A percentile compares a stretch with the other conserved stretches of the same genome.
These are phyloP conservation scores for Syrphus vitripennis DNA, from an alignment of 2,888 invertebrate genomes.

Conservation along the genomic window DNA sequence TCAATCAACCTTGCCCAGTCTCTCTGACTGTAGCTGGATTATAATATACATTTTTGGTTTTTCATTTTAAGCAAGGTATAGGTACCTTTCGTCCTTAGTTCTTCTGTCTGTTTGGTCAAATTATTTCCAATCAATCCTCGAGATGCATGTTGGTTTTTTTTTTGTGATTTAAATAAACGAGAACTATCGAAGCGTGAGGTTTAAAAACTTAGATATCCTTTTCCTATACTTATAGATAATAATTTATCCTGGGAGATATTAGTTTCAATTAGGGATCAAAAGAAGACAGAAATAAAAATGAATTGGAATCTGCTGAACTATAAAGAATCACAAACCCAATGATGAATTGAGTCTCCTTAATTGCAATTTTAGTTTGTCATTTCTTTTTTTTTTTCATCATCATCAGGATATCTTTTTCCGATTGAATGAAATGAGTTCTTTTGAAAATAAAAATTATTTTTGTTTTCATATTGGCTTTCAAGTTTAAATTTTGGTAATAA, in stretches of 20 bases:
- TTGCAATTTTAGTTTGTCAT: slow-evolving; percentile 44
- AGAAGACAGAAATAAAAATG: background rate
- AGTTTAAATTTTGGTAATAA: background rate
- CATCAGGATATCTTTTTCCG: background rate
- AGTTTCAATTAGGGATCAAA: slow-evolving; percentile 1
- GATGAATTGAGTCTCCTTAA: slow-evolving; percentile 53
- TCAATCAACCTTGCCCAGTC: slow-evolving; percentile 47
- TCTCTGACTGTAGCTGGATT: background rate
- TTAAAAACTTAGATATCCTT: slow-evolving; percentile 15
- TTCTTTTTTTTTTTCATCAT: background rate
- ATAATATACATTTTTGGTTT: background rate
- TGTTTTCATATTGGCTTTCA: background rate
- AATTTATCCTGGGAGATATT: slow-evolving; percentile 46
- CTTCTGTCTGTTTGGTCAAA: slow-evolving; percentile 34
- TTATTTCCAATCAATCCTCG: slow-evolving; percentile 46
- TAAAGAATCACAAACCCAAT: slow-evolving; percentile 13
- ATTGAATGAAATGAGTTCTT: background rate
- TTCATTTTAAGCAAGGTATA: background rate
- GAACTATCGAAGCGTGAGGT: slow-evolving; percentile 31
- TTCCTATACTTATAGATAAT: background rate
- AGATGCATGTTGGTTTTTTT: slow-evolving; percentile 5
- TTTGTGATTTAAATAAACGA: background rate
- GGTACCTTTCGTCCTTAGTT: background rate
- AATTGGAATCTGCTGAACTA: slow-evolving; percentile 25
- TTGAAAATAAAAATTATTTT: background rate